Evolutionary conservation across 2,888 invertebrate genomes (phyloP), one percentile per base, ranked within the genome.

Genomic region (Tenthredo livida): DNA sequence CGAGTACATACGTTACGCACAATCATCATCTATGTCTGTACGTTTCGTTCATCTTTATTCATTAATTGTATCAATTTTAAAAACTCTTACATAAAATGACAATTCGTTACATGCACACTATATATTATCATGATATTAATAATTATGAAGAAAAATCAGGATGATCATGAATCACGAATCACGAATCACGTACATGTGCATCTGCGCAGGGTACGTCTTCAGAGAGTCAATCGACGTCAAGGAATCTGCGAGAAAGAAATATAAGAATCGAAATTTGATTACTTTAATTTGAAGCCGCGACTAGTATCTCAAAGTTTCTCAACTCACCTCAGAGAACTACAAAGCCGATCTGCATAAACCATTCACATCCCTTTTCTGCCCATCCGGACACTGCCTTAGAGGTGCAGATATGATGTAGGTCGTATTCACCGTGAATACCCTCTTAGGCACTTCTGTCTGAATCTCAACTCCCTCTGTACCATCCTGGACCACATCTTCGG

Each of bases 331-430:
- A 6, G 1, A 17, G 21, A 15, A 50, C n/a, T 47, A 77, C 29
- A 77, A 50, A 29, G 9, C 37, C 37, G n/a, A 4, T 61, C 80
- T 58, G 61, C 80, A 80, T 7, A 0, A 0, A 61, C 80, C 80
- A 0, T 40, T n/a, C 0, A 25, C 2, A 25, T 80, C 80, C 61
- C 80, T 21, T 40, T 15, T 58, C 15, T 21, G 21, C 12, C 80
- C 80, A n/a, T 1, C 4, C 6, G 58, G 58, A 58, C 80, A 80
- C 1, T n/a, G 5, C 29, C n/a, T 80, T 6, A 80, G 37, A n/a
- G 80, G 80, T 80, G 80, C 80, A 37, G 6, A n/a, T 17, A 80
- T 80, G n/a, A 80, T 80, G 40, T 17, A 50, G 33, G 43, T 17
- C 2, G 75, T 47, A 5, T 17, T 25, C 0, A 77, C 4, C 47